Evolutionary conservation across 1,140 invertebrate genomes (phyloP), one percentile per base, ranked within the genome.

Genomic region (Zaprionus tsacasi): DNA sequence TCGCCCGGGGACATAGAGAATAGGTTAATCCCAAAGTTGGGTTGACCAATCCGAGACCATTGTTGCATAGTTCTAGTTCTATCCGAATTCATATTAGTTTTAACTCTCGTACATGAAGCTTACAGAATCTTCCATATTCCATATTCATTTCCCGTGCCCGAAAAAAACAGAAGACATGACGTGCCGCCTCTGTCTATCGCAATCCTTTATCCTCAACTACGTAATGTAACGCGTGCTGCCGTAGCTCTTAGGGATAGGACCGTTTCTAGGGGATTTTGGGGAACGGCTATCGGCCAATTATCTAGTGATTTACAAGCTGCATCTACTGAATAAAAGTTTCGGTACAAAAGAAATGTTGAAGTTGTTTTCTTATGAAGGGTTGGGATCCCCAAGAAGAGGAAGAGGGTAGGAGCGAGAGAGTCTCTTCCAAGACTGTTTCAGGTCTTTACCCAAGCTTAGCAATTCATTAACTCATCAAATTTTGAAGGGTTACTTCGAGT

Each of bases 301-400:
- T 82, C 75, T 81, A 86, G 70, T 72, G 64, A 79, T 78, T 72
- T 74, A 76, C 52, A 70, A 69, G 70, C 21, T 90, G 90, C 90
- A 92, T 91, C 79, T 91, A 91, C 91, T 91, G 91, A 92, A 92
- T 92, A 92, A 92, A 92, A 82, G 81, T 79, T 91, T 92, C 91
- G 90, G 91, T 92, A 91, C 88, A 90, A 91, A 89, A 91, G 78
- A 79, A 81, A 59, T 35, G 27, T 3, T 1, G 21, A 10, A 10
- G 1, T 17, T 56, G 8, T 45, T 36, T 27, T 30, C 43, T 7
- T 55, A 8, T 48, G 6, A 60, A 38, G 35, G 2, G n/a, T 15
- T 8, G 43, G 8, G 43, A n/a, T 1, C 21, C 21, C 2, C 21
- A 21, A 21, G 12, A 40, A 35, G 11, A 38, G 0, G 11, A 30